phyloP scores from a whole-genome alignment of 1,140 invertebrate genomes.

The Micrasema minimum region DNA sequence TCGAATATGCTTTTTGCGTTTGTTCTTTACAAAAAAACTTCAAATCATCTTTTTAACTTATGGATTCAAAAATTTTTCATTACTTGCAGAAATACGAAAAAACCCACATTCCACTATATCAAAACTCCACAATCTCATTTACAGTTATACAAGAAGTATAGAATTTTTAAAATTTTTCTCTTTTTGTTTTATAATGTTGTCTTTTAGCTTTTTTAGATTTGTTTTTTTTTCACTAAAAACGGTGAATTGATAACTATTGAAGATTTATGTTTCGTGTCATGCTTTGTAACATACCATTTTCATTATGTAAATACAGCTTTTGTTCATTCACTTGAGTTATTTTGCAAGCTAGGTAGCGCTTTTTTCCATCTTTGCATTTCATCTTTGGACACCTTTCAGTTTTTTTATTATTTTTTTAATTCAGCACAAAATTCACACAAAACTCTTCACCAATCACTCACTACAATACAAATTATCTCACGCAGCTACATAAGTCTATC shows the following conservation, averaged over 20 bases:
- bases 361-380: conserved; percentile 40
- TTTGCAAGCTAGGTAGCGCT: conserved; percentile 46
- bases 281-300: too few relatives aligned
- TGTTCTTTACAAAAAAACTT: not conserved
- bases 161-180: not conserved
- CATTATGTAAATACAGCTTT: not conserved
- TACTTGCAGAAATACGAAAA: too few relatives aligned
- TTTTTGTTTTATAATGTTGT: not conserved
- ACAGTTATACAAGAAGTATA: not conserved
- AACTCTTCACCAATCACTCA: conserved; percentile 46
- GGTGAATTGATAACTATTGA: not conserved
- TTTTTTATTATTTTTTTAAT: conserved; percentile 28
- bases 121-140: conserved; percentile 6
- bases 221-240: not conserved
- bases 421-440: conserved; percentile 45
- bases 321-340: conserved; percentile 12
- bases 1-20: conserved; percentile 35
- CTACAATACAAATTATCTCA: conserved; percentile 14
- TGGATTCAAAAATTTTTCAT: too few relatives aligned
- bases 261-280: too few relatives aligned
- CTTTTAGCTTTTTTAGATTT: too few relatives aligned
- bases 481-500: conserved; percentile 15
- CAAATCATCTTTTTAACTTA: too few relatives aligned
- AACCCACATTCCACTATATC: conserved; percentile 9
- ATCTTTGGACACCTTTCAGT: conserved; percentile 38